Base-by-base conservation (phyloP, 2,113 vertebrate genomes). In the Syngnathus typhle region DNA sequence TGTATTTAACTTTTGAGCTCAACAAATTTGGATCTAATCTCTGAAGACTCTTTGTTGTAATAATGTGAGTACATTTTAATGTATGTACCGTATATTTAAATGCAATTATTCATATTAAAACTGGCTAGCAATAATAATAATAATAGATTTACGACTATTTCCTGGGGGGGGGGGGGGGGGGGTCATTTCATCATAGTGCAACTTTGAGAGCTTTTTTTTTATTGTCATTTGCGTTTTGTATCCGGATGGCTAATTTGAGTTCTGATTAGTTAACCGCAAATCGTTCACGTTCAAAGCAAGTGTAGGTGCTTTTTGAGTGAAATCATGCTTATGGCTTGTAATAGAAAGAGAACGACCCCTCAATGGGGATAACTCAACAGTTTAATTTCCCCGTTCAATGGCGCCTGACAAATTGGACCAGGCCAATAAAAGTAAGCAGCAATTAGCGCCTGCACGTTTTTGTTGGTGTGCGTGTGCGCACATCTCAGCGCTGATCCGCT, bases 401-500 rank as follows among this genome's bases (percentile, higher is more conserved):
- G 91, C 85, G 87, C 83, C 80, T 79, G 12, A 82, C 82, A 80
- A 89, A 82, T 87, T 82, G 69, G 81, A 75, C 82, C 37, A 67
- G 84, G 82, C 82, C 84, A 76, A 81, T 72, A 78, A 82, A 82
- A 84, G 78, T 88, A 84, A 84, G 79, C 89, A 86, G 85, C 92
- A 93, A 94, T 93, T 94, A 93, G 89, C 83, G 78, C 75, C 67
- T 79, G 88, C 23, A 72, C 77, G 74, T 79, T 67, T 15, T 58
- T 36, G 65, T 81, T 86, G 78, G 88, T 89, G 87, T 89, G 85
- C 88, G 27, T 87, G 85, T 72, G 82, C 61, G 71, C 60, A 82
- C 73, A 87, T 88, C 84, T 88, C 91, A 89, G 88, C 89, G 88
- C 87, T 91, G 90, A 92, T 91, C 89, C 88, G 88, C 90, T 90